phyloP scores from a whole-genome alignment of 2,113 vertebrate species.

The Globicephala melas region DNA sequence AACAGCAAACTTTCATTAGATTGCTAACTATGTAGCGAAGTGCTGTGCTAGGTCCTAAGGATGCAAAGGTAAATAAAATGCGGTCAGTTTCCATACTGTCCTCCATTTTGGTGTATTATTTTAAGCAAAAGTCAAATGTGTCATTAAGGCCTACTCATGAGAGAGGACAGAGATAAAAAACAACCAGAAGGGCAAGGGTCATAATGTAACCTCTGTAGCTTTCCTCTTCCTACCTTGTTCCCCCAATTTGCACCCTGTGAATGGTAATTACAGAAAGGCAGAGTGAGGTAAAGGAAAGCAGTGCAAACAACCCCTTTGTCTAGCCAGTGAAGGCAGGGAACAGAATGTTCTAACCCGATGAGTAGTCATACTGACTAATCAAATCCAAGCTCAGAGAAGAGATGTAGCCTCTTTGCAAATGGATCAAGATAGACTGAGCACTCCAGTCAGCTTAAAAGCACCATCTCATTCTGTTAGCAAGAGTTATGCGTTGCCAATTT shows the following conservation, averaged over 20 bases:
- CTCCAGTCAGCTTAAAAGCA: neutral
- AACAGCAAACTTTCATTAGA: neutral
- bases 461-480: neutral
- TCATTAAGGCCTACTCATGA: neutral
- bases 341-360: neutral
- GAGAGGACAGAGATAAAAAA: neutral
- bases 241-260: fast-evolving
- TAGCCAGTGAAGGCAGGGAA: neutral
- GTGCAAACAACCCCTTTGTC: neutral
- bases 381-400: neutral
- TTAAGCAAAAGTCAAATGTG: neutral
- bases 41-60: neutral
- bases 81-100: too few relatives aligned
- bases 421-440: neutral
- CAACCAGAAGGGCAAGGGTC: neutral
- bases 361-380: neutral
- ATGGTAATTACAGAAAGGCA: neutral
- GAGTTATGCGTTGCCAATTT: neutral
- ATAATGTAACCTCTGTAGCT: neutral
- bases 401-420: neutral
- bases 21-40: neutral
- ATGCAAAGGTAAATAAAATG: neutral
- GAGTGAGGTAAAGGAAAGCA: neutral
- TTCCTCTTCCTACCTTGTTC: neutral
- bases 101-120: neutral